Percentiles rank a stretch among this genome's conserved stretches.
phyloP scores from a whole-genome alignment of 2,113 vertebrate species.

The Felis chaus region DNA sequence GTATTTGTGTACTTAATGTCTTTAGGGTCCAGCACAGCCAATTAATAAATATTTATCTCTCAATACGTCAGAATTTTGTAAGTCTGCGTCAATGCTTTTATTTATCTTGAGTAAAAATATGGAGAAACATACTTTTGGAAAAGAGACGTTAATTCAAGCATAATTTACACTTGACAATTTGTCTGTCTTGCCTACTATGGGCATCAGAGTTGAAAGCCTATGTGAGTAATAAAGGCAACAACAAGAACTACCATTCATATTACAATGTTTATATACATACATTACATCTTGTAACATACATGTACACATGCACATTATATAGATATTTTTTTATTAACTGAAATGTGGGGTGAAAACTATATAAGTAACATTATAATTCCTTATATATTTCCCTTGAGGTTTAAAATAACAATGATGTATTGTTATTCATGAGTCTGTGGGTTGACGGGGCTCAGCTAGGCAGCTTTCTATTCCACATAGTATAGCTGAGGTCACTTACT shows the following conservation, averaged over 20 bases:
- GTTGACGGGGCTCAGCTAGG: neutral
- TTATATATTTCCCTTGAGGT: neutral
- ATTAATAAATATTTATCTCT: conserved; percentile 34
- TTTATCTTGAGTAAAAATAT: conserved; percentile 17
- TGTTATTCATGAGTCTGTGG: neutral
- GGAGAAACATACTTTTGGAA: conserved; percentile 21
- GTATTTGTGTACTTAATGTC: neutral
- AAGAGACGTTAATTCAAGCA: conserved; percentile 26
- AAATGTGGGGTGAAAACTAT: neutral
- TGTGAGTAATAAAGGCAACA: conserved; percentile 6
- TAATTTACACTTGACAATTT: neutral
- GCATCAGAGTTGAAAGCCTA: conserved; percentile 8
- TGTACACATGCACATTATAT: neutral
- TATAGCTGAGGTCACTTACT: neutral
- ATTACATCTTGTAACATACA: neutral
- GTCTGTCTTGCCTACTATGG: neutral
- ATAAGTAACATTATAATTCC: neutral
- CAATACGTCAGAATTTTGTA: conserved; percentile 27
- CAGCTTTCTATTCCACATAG: neutral
- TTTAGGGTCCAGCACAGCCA: neutral
- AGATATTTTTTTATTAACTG: neutral
- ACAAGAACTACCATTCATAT: neutral
- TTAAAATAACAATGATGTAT: neutral
- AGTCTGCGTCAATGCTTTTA: neutral
- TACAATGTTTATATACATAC: neutral